Evolutionary conservation across 2,888 invertebrate species (phyloP), one percentile per base, ranked within the genome.

Genomic region (Eilema sororculum): DNA sequence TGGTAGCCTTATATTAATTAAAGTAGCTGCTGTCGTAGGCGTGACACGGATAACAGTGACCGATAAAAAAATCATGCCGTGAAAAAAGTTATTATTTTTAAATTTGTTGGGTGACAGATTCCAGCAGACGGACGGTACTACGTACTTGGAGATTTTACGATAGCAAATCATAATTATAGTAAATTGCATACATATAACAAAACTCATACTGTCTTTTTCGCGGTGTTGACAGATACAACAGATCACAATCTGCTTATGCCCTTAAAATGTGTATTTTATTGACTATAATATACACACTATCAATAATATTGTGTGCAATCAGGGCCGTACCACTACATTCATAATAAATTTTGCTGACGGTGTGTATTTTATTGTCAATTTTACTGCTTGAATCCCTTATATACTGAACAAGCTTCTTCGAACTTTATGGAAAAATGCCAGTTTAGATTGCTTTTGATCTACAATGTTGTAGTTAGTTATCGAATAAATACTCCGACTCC

Each of bases 1-100:
- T 52, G 52, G 52, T 52, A n/a, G 52, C n/a, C 52, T 52, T 52
- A 52, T 52, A 52, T 52, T 52, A 52, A 52, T 52, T 52, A n/a
- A 52, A n/a, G n/a, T 52, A 9, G n/a, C 52, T n/a, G 52, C n/a
- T 52, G 8, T 52, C 9, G n/a, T 52, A 52, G 52, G 52, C n/a
- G 52, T 52, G 52, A 52, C n/a, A 52, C 52, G n/a, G 5, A 52
- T 52, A 52, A 8, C 52, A 52, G 52, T 52, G 52, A n/a, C 52
- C n/a, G 52, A 52, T n/a, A n/a, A 46, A 46, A 52, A n/a, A 52
- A 9, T n/a, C 52, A 52, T n/a, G 52, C n/a, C 52, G 9, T 52
- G n/a, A 46, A 46, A 46, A 46, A 46, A 46, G 46, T 20, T 46
- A 20, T 46, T 33, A 33, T 0, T 33, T 8, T 20, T 46, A 46